Evolutionary conservation across 2,888 invertebrate species (phyloP), one percentile per base, ranked within the genome.

Genomic region (Nephrotoma flavescens): DNA sequence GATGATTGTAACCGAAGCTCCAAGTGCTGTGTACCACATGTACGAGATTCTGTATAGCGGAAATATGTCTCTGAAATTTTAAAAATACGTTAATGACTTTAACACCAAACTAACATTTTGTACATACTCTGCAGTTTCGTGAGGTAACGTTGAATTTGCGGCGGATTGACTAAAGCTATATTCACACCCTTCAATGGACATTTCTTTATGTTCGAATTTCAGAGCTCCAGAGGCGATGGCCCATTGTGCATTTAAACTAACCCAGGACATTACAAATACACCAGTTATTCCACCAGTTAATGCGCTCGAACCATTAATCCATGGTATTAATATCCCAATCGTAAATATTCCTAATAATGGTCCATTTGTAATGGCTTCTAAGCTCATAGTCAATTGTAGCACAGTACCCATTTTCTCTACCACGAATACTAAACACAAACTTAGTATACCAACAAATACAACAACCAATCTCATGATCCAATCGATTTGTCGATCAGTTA

Each of bases 331-430:
- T 87, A 95, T 93, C 0, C 95, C 95, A 89, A 95, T 92, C 0
- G 94, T 93, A 87, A 94, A 94, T 86, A 91, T 93, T 1, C 95
- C 95, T 9, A 95, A 92, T 57, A 95, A 93, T 0, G 95, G 95
- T 0, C 95, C 95, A 92, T 94, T 95, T 0, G 95, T 94, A 89
- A 95, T 94, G 0, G 95, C 94, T 89, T 95, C 94, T 85, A 95
- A 90, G 0, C 94, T 94, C 93, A 95, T 94, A 0, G 95, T 94
- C 87, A 95, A 90, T 90, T 95, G 94, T 6, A 94, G 89, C 7
- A 96, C 94, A 0, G 95, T 95, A 42, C 96, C 96, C 91, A 96
- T 93, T 90, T 95, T 95, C 89, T 96, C 95, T 0, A 95, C 95
- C n/a, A 95, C 91, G 88, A 95, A 94, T 2, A 95, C 95, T 42